phyloP scores from a whole-genome alignment of 2,888 invertebrate species.

The Clistopyga incitator region DNA sequence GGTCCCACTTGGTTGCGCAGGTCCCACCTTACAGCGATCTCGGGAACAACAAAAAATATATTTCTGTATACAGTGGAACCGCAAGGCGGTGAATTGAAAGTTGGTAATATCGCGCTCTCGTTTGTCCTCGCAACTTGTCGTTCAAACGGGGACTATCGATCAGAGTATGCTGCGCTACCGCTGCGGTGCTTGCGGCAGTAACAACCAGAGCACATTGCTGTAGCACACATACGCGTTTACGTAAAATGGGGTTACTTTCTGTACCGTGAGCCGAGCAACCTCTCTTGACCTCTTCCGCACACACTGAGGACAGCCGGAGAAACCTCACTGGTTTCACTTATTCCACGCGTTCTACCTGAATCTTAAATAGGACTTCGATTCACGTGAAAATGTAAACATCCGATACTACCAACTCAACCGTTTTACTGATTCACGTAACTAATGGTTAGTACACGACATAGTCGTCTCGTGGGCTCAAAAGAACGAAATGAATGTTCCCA shows the following conservation, averaged over 20 bases:
- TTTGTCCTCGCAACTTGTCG: slow-evolving; percentile 19
- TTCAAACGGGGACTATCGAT: slow-evolving; percentile 45
- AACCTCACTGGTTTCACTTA: not conserved
- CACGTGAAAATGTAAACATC: slow-evolving; percentile 23
- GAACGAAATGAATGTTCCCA: not conserved
- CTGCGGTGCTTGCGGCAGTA: not conserved
- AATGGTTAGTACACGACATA: slow-evolving; percentile 5
- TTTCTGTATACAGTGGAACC: slow-evolving; percentile 1
- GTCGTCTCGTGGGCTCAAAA: too few relatives aligned
- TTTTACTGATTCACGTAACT: not conserved
- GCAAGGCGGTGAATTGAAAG: not conserved
- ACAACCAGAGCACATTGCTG: slow-evolving; percentile 18
- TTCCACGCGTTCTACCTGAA: slow-evolving; percentile 1
- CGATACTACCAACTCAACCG: slow-evolving; percentile 6
- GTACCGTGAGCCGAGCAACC: slow-evolving; percentile 1
- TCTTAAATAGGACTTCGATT: slow-evolving; percentile 11
- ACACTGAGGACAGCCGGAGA: not conserved
- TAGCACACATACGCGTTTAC: slow-evolving; percentile 29
- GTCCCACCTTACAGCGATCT: slow-evolving; percentile 5
- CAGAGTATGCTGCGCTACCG: slow-evolving; percentile 19
- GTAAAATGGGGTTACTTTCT: slow-evolving; percentile 24
- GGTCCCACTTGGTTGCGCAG: slow-evolving; percentile 2
- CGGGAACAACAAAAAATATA: slow-evolving; percentile 6
- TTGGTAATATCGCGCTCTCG: slow-evolving; percentile 23
- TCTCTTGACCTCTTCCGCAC: slow-evolving; percentile 12